phyloP scores from a whole-genome alignment of 2,888 invertebrate genomes.

The Phytoseiulus persimilis region DNA sequence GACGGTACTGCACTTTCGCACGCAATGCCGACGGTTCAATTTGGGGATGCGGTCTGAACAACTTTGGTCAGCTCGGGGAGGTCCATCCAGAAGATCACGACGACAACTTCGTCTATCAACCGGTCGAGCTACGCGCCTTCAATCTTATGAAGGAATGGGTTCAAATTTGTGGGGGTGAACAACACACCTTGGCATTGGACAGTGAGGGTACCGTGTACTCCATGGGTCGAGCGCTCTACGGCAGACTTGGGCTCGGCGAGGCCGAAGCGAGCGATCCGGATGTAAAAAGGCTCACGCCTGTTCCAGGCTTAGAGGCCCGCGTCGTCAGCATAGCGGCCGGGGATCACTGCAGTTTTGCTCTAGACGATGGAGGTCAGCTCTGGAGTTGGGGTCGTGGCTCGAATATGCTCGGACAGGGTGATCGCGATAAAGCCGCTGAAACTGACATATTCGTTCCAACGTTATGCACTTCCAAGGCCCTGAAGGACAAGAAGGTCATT shows the following conservation, averaged over 20 bases:
- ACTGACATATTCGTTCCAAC: background rate
- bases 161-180: background rate
- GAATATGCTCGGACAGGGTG: background rate
- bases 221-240: background rate
- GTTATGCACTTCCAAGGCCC: background rate
- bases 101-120: background rate
- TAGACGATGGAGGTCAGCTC: background rate
- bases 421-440: background rate
- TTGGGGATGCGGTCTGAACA: slow-evolving; percentile 84
- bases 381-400: background rate
- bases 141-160: background rate
- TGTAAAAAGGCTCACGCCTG: background rate
- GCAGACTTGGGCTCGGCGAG: background rate
- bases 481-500: background rate
- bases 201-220: background rate
- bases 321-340: background rate
- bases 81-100: background rate
- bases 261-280: background rate
- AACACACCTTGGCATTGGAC: background rate
- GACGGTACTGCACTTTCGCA: slow-evolving; percentile 72
- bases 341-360: background rate
- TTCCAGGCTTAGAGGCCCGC: background rate
- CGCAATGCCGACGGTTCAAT: slow-evolving; percentile 62
- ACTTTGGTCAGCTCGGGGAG: slow-evolving; percentile 81
- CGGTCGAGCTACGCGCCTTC: slow-evolving; percentile 20